Percentiles rank a stretch among this genome's conserved stretches.
Conservation (phyloP, 2,888 invertebrate species). For the Papilio elwesi region DNA sequence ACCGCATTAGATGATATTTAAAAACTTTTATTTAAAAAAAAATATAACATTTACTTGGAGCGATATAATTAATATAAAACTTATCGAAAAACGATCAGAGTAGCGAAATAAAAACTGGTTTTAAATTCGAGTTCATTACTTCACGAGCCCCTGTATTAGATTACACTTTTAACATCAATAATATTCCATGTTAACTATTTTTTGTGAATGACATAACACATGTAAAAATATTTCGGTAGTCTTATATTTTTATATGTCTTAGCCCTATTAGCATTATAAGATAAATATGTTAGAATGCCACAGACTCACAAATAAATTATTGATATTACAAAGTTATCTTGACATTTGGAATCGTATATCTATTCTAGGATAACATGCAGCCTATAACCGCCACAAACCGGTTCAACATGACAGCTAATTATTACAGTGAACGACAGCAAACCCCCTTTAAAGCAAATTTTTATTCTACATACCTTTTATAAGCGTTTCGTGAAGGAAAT, state of each 20-base stretch:
- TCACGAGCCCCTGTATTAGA: slow-evolving; percentile 28
- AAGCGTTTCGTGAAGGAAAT: neutral
- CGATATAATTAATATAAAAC: no score
- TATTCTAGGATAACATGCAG: no score
- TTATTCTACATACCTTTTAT: neutral
- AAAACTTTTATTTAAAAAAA: no score
- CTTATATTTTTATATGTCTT: neutral
- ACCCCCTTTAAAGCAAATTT: no score
- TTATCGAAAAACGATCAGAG: no score
- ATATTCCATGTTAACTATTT: neutral
- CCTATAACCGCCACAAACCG: no score
- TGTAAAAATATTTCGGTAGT: slow-evolving; percentile 5
- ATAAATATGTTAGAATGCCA: neutral
- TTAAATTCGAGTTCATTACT: slow-evolving; percentile 9
- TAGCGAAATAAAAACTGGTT: no score
- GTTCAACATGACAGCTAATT: no score
- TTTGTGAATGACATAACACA: neutral
- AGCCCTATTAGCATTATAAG: slow-evolving; percentile 2
- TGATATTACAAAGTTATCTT: neutral
- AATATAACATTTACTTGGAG: no score
- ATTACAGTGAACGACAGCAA: no score
- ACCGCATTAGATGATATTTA: no score
- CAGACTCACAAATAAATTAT: neutral
- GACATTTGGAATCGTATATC: no score
- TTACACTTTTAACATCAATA: slow-evolving; percentile 27